phyloP scores from a whole-genome alignment of 2,888 invertebrate genomes.

The Galeruca laticollis region DNA sequence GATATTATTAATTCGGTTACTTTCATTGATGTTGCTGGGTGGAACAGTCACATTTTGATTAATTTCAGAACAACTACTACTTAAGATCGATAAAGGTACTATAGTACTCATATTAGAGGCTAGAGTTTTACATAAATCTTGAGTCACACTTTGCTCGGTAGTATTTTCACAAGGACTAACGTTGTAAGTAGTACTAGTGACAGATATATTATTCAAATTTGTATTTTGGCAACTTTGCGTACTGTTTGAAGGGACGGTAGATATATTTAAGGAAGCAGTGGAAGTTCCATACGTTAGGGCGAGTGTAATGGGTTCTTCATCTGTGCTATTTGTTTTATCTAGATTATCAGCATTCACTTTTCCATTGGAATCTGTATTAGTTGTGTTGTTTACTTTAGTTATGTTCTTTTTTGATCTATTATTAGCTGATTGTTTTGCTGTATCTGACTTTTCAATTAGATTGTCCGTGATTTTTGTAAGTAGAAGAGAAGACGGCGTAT shows the following conservation, averaged over 20 bases:
- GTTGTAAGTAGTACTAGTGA: neutral
- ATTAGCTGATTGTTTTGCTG: neutral
- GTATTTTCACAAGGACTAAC: neutral
- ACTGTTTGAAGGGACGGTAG: neutral
- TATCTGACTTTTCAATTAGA: neutral
- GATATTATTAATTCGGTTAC: neutral
- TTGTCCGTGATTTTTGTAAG: neutral
- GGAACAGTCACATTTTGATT: neutral
- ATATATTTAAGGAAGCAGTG: neutral
- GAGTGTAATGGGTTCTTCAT: slow-evolving; percentile 1
- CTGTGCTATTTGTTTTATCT: neutral
- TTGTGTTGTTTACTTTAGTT: neutral
- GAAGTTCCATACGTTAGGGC: neutral
- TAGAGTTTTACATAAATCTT: neutral
- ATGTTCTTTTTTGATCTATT: slow-evolving; percentile 5
- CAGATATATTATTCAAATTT: neutral
- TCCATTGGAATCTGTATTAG: neutral
- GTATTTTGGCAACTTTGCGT: too few relatives aligned
- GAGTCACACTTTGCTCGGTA: neutral
- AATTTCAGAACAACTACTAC: neutral
- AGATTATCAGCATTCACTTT: neutral
- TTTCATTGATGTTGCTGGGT: neutral
- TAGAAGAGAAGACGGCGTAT: neutral
- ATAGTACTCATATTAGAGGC: neutral
- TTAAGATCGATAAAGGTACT: neutral